phyloP scores from a whole-genome alignment of 2,888 invertebrate genomes.

The Scaptomyza cyrtandrae region DNA sequence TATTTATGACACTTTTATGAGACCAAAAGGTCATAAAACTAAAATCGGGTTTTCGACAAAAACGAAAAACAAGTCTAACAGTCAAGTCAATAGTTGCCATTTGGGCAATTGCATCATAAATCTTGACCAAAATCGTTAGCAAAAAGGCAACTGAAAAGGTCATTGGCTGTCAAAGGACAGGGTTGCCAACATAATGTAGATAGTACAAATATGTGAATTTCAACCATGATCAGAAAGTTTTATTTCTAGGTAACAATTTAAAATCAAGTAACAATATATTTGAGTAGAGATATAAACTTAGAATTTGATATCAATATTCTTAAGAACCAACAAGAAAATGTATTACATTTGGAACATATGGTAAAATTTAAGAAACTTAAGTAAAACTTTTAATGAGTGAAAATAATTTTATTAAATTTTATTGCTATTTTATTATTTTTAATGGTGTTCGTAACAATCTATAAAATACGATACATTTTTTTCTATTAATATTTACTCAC shows the following conservation, averaged over 20 bases:
- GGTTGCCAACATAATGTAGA: slow-evolving; percentile 8
- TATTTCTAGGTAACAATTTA: neutral
- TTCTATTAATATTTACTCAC: no score
- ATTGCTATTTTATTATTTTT: no score
- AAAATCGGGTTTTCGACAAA: slow-evolving; percentile 59
- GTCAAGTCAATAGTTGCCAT: slow-evolving; percentile 44
- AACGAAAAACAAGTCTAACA: slow-evolving; percentile 55
- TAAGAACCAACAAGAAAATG: neutral
- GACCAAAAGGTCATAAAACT: slow-evolving; percentile 68
- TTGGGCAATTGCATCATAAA: slow-evolving; percentile 80
- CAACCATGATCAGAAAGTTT: neutral
- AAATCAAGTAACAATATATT: no score
- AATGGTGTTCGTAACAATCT: no score
- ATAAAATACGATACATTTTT: no score
- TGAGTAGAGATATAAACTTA: no score
- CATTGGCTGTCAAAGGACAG: slow-evolving; percentile 33
- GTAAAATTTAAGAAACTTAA: no score
- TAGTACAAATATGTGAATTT: no score
- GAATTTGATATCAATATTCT: no score
- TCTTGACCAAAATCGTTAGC: slow-evolving; percentile 61
- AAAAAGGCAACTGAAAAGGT: slow-evolving; percentile 46
- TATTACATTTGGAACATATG: no score
- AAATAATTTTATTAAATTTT: no score
- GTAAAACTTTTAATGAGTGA: no score
- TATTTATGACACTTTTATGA: slow-evolving; percentile 83